Evolutionary conservation across 53 echinoderm and acorn worm genomes (phyloP), one percentile per base, ranked within the genome.

Genomic region (Paracentrotus lividus): DNA sequence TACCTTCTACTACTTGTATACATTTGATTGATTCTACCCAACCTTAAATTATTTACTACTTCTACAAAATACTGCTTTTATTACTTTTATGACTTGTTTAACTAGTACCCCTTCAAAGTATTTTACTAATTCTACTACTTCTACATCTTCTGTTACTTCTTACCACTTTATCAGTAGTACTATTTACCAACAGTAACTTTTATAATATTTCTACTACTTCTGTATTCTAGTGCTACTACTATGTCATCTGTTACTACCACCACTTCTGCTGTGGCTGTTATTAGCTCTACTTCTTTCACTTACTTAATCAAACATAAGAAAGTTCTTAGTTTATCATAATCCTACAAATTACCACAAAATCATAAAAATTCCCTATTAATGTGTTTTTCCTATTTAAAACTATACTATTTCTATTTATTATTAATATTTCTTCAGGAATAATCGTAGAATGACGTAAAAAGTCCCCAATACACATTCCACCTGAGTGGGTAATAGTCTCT

Each of bases 71-170:
- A 2, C 51, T 85, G 24, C 27, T 49, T 4, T 10, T 85, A 12
- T 12, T 85, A 51, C 85, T 49, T 0, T 13, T 42, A 85, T 23
- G 36, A 77, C 42, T 40, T 38, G 3, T 77, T 5, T 43, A 38
- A 77, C 77, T 77, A 4, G 16, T 77, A 2, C 77, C 40, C 8
- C 77, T 77, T 2, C 42, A 38, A 38, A 3, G 36, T 4, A 36
- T 77, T n/a, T n/a, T n/a, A n/a, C n/a, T n/a, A n/a, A n/a, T n/a
- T n/a, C 53, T 85, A 51, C 53, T 85, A 85, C 29, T 85, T 49
- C 85, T 85, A 85, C 51, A 49, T 24, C 85, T 44, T 49, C 47
- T 0, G 26, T 4, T 51, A 85, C 85, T 49, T n/a, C n/a, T n/a
- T n/a, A n/a, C n/a, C n/a, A n/a, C n/a, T n/a, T n/a, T n/a, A n/a